Evolutionary conservation across 1,140 invertebrate species (phyloP).

Genomic region (Ceratoteleas bidentatus): DNA sequence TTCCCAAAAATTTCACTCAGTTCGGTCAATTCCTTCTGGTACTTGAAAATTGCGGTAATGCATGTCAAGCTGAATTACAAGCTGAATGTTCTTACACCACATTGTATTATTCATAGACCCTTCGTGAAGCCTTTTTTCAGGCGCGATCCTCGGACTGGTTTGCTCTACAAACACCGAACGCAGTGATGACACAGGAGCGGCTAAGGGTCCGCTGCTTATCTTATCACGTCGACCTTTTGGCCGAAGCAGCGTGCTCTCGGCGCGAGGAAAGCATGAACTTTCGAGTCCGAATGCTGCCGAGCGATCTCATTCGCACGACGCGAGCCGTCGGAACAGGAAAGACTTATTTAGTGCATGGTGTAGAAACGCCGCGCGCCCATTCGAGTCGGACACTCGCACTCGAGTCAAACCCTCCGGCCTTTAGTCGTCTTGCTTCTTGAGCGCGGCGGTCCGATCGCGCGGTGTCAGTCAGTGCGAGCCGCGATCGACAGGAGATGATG

Average conservation of each 20-base stretch:
- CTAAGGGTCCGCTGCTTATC: constrained; percentile 62
- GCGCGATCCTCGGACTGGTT: too few species aligned
- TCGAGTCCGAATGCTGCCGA: constrained; percentile 57
- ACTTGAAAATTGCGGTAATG: too few species aligned
- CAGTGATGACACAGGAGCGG: constrained; percentile 11
- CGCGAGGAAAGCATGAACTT: constrained; percentile 62
- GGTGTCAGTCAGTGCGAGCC: not conserved
- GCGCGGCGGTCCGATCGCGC: not conserved
- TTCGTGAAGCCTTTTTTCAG: too few species aligned
- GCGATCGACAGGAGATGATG: not conserved
- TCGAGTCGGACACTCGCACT: constrained; percentile 24
- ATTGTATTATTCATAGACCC: too few species aligned
- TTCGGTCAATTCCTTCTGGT: too few species aligned
- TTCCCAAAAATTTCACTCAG: too few species aligned
- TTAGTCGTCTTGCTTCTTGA: constrained; percentile 22
- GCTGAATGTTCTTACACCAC: too few species aligned
- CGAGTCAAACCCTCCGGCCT: constrained; percentile 23
- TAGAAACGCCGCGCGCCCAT: constrained; percentile 51
- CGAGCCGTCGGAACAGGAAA: constrained; percentile 62
- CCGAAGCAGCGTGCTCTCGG: constrained; percentile 30
- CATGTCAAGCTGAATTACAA: too few species aligned
- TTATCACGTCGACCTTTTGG: constrained; percentile 67
- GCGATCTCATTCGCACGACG: constrained; percentile 63
- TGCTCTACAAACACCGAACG: too few species aligned
- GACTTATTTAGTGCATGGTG: constrained; percentile 66